Percentiles rank a stretch among this genome's conserved stretches.
phyloP scores from a whole-genome alignment of 1,140 invertebrate species.

The Meteorus sp. region DNA sequence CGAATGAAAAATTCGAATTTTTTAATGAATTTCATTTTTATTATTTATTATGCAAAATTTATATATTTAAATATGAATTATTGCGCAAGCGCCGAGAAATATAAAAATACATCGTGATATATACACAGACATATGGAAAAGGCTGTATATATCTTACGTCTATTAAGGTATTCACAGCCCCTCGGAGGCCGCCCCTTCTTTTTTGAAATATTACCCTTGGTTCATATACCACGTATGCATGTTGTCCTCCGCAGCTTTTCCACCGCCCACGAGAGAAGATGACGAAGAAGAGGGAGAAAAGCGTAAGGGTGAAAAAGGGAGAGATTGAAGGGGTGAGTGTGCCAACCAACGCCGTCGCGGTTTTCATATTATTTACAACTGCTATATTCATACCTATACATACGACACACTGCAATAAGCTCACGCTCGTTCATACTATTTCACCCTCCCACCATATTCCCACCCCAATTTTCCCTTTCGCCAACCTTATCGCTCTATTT shows the following conservation, averaged over 20 bases:
- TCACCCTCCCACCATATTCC: too few species aligned
- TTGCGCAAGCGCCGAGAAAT: not conserved
- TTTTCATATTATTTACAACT: conserved; percentile 48
- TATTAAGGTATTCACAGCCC: conserved; percentile 55
- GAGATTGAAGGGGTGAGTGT: not conserved
- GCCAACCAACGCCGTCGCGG: conserved; percentile 15
- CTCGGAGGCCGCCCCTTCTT: conserved; percentile 44
- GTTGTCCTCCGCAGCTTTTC: too few species aligned
- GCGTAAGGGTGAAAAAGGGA: not conserved
- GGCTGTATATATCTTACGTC: conserved; percentile 44
- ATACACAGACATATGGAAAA: conserved; percentile 2
- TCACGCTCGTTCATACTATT: not conserved
- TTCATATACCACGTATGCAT: conserved; percentile 23
- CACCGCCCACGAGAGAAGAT: not conserved
- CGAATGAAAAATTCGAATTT: too few species aligned
- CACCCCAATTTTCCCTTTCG: too few species aligned
- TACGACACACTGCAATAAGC: conserved; percentile 36
- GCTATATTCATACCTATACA: too few species aligned
- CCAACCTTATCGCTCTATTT: too few species aligned
- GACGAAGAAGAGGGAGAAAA: not conserved
- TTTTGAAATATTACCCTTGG: conserved; percentile 48
- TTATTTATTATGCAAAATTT: too few species aligned
- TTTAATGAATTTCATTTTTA: too few species aligned
- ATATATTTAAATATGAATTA: too few species aligned
- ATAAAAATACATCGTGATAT: not conserved